These are phyloP conservation scores for Microplitis deprimator DNA, from an alignment of 2,888 invertebrate genomes.

Conservation along the genomic window DNA sequence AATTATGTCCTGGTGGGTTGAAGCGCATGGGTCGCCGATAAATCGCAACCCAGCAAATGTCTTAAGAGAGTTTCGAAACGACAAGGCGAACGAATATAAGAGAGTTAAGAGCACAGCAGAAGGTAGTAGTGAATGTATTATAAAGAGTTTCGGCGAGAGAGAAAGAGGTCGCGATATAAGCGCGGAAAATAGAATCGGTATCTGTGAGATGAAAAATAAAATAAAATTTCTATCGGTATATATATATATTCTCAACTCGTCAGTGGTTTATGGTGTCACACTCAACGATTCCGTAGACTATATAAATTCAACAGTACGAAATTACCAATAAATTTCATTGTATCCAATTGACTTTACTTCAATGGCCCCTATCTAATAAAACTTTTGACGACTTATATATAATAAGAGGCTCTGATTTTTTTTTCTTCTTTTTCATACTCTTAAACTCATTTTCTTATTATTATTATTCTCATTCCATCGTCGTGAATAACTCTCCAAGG, in stretches of 20 bases:
- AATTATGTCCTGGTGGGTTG: slow-evolving; percentile 31
- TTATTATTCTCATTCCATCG: background rate
- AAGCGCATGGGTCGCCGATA: slow-evolving; percentile 32
- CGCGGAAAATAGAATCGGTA: too few relatives aligned
- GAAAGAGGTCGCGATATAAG: background rate
- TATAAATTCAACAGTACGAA: slow-evolving; percentile 7
- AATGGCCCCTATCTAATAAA: slow-evolving; percentile 20
- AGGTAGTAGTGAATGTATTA: background rate
- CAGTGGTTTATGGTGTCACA: slow-evolving; percentile 35
- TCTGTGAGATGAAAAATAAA: background rate
- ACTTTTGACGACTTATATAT: slow-evolving; percentile 25
- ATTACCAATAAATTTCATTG: slow-evolving; percentile 31
- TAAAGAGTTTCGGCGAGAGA: background rate
- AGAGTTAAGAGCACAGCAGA: background rate
- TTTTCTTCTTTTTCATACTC: background rate
- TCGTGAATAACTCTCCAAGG: background rate
- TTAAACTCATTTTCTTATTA: background rate
- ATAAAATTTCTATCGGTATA: slow-evolving; percentile 1
- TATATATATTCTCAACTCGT: slow-evolving; percentile 8
- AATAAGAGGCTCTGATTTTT: background rate
- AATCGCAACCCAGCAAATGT: slow-evolving; percentile 14
- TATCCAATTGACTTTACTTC: slow-evolving; percentile 31
- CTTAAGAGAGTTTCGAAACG: slow-evolving; percentile 22
- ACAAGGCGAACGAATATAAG: background rate
- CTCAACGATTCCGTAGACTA: slow-evolving; percentile 21